Evolutionary conservation across 53 echinoderm and acorn worm species (phyloP).

Genomic region (Temnopleurus reevesii): DNA sequence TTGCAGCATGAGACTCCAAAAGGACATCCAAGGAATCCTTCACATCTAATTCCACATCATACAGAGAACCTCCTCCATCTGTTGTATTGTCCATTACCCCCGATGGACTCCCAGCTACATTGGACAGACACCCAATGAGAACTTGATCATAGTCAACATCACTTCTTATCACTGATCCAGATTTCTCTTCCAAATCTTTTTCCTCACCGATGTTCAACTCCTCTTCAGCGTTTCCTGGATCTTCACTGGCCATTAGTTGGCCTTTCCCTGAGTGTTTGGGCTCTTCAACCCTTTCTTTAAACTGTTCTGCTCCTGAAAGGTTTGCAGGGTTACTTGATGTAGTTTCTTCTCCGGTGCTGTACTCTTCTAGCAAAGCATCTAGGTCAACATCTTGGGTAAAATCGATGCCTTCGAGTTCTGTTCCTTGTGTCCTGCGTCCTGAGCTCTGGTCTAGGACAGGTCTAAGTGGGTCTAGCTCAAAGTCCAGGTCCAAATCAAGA

Average conservation of each 20-base stretch:
- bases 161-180: background rate
- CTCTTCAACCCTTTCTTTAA: background rate
- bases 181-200: background rate
- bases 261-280: background rate
- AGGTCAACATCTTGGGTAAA: conserved; percentile 34
- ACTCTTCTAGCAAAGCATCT: background rate
- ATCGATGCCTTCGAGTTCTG: conserved; percentile 45
- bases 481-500: conserved; percentile 40
- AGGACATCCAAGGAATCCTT: conserved; percentile 24
- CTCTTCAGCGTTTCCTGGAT: background rate
- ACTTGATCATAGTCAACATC: background rate
- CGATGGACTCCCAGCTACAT: background rate
- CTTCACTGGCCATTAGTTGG: background rate
- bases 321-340: background rate
- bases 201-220: background rate
- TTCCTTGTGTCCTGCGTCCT: background rate
- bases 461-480: conserved; percentile 45
- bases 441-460: background rate
- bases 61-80: conserved; percentile 9
- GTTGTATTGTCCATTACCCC: background rate
- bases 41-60: conserved; percentile 36
- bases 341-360: background rate
- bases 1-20: conserved; percentile 41
- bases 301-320: background rate
- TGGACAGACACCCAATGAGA: background rate